Evolutionary conservation across 2,113 vertebrate genomes (phyloP).

Genomic region (Gobio gobio): DNA sequence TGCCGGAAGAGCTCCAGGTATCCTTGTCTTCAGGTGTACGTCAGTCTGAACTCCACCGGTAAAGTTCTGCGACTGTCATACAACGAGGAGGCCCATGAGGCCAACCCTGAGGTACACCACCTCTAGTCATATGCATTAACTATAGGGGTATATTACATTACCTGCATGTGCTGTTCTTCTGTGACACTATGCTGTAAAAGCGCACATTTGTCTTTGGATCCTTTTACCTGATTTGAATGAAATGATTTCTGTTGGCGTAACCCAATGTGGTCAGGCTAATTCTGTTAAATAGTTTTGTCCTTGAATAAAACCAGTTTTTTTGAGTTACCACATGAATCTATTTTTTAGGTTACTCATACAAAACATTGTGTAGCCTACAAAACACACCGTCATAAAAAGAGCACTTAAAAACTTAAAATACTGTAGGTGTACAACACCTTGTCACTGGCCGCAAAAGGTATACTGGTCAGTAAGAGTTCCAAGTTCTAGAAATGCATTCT

Average conservation of each 20-base stretch:
- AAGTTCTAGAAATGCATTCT: too few species aligned
- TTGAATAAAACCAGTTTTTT: background rate
- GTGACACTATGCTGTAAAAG: background rate
- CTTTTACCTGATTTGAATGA: background rate
- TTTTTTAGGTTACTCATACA: background rate
- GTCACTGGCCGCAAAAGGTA: too few species aligned
- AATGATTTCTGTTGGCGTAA: background rate
- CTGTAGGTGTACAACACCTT: too few species aligned
- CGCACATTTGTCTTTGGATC: background rate
- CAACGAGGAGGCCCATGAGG: conserved; percentile 88
- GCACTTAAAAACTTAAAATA: background rate
- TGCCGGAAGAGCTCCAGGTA: conserved; percentile 90
- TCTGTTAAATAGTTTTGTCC: background rate
- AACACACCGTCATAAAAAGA: background rate
- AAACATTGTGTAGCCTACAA: background rate
- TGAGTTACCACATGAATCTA: background rate
- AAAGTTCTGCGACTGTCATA: conserved; percentile 88
- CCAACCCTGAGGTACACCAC: conserved; percentile 84
- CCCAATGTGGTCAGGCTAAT: background rate
- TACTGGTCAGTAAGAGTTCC: too few species aligned
- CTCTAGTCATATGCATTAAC: background rate
- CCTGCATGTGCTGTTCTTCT: background rate
- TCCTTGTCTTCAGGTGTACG: conserved; percentile 91
- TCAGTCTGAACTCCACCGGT: conserved; percentile 87
- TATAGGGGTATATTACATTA: background rate